Percentiles rank a stretch among this genome's conserved stretches.
phyloP scores from a whole-genome alignment of 92 coral and sea anemone genomes.

The Desmophyllum pertusum region DNA sequence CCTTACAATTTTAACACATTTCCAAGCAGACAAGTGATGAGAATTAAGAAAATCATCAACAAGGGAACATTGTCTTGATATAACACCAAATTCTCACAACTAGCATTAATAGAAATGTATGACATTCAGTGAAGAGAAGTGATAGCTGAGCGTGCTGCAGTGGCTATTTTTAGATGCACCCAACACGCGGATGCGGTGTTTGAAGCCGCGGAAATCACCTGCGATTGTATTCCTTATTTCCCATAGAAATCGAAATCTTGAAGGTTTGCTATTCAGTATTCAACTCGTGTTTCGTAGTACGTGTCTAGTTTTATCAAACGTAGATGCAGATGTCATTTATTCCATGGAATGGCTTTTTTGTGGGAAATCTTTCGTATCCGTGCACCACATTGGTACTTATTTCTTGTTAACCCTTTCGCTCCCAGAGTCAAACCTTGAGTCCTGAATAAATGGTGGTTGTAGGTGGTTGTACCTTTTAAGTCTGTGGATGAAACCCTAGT shows the following conservation, averaged over 20 bases:
- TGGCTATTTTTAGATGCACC: too few species aligned
- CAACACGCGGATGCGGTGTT: not conserved
- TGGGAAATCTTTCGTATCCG: not conserved
- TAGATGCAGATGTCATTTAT: not conserved
- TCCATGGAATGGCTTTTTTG: not conserved
- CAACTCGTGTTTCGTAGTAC: not conserved
- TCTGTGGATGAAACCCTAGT: too few species aligned
- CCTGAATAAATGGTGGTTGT: too few species aligned
- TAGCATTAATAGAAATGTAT: not conserved
- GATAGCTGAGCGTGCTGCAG: not conserved
- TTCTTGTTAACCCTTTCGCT: not conserved
- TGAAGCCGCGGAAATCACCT: slow-evolving; percentile 8
- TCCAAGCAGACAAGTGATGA: not conserved
- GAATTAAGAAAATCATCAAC: not conserved
- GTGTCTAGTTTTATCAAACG: not conserved
- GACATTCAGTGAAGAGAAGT: not conserved
- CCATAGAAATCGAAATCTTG: not conserved
- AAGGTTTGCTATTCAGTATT: not conserved
- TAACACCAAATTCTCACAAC: not conserved
- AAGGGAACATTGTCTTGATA: not conserved
- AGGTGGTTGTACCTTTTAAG: too few species aligned
- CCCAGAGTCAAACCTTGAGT: too few species aligned
- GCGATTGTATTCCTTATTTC: not conserved
- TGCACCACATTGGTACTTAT: not conserved
- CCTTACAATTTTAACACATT: not conserved